Evolutionary conservation across 2,888 invertebrate genomes (phyloP), one percentile per base, ranked within the genome.

Genomic region (Clivina fossor): DNA sequence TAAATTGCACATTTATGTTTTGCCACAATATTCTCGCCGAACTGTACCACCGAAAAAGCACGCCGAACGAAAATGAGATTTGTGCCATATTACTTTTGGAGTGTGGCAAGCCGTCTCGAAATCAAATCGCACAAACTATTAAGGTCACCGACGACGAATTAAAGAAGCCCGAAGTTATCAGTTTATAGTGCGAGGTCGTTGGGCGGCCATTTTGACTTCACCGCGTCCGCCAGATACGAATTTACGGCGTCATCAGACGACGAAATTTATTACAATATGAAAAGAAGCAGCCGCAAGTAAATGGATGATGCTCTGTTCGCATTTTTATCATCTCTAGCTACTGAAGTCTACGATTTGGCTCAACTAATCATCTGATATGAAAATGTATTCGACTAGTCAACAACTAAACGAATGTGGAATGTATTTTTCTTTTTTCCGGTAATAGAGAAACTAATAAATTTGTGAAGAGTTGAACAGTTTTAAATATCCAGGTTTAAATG

Each of bases 261-360:
- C n/a, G 43, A 51, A 51, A 51, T 41, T 51, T 51, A 51, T 51
- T 51, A 43, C 33, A 51, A 51, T 43, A 41, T 51, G 51, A 51
- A 51, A 51, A 41, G 50, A 43, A 51, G 32, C 13, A 44, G 44
- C 19, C n/a, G n/a, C n/a, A n/a, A n/a, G n/a, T n/a, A 51, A 51
- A 41, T 41, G 32, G 41, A 41, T 40, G 22, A 28, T 28, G 28
- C 19, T 19, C 19, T 33, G 19, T 16, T 15, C 35, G 49, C 22
- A 38, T 48, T 48, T 48, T 48, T 48, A 24, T 28, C 38, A 8
- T 4, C 30, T 28, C 9, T 33, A 30, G 18, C 49, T n/a, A 32
- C 32, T n/a, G n/a, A n/a, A n/a, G n/a, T n/a, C n/a, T n/a, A n/a
- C n/a, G n/a, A n/a, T n/a, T n/a, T n/a, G 32, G 32, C 30, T 15